A percentile compares a stretch with the other conserved stretches of the same genome.
phyloP scores from a whole-genome alignment of 2,797 vertebrate genomes.

The Odontamblyopus rebecca region DNA sequence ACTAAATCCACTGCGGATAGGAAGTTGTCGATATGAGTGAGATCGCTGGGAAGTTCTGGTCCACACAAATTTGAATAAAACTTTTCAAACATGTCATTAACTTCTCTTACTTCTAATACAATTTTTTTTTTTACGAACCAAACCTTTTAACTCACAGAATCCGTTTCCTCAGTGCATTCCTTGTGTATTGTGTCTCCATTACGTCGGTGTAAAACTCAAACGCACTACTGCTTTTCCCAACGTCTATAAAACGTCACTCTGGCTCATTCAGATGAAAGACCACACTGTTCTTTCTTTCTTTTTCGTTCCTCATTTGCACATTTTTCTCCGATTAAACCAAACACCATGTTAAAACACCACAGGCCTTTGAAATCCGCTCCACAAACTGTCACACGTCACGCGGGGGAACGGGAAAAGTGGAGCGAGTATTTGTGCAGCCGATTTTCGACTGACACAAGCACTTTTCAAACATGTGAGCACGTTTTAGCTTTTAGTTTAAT shows the following conservation, averaged over 20 bases:
- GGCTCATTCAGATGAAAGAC: slow-evolving; percentile 61
- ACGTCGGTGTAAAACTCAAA: slow-evolving; percentile 19
- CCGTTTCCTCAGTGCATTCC: too few relatives aligned
- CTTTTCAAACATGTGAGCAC: background rate
- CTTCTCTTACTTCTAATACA: too few relatives aligned
- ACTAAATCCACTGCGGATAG: too few relatives aligned
- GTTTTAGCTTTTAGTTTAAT: slow-evolving; percentile 24
- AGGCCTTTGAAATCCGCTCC: slow-evolving; percentile 57
- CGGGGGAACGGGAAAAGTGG: slow-evolving; percentile 54
- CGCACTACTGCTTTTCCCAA: slow-evolving; percentile 9
- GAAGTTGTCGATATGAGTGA: too few relatives aligned
- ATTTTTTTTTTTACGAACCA: too few relatives aligned
- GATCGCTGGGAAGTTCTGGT: too few relatives aligned
- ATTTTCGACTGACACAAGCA: slow-evolving; percentile 39
- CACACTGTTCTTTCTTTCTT: slow-evolving; percentile 17
- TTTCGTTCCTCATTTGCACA: slow-evolving; percentile 53
- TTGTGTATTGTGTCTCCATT: background rate
- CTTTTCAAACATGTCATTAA: too few relatives aligned
- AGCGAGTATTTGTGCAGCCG: slow-evolving; percentile 61
- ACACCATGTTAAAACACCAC: slow-evolving; percentile 64
- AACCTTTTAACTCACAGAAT: too few relatives aligned
- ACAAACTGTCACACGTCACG: slow-evolving; percentile 52
- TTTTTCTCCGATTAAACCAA: slow-evolving; percentile 67
- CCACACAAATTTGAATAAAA: too few relatives aligned
- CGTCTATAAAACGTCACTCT: slow-evolving; percentile 47